Percentiles rank a stretch among this genome's conserved stretches.
phyloP scores from a whole-genome alignment of 53 echinoderm and acorn worm genomes.

The Arbacia lixula region DNA sequence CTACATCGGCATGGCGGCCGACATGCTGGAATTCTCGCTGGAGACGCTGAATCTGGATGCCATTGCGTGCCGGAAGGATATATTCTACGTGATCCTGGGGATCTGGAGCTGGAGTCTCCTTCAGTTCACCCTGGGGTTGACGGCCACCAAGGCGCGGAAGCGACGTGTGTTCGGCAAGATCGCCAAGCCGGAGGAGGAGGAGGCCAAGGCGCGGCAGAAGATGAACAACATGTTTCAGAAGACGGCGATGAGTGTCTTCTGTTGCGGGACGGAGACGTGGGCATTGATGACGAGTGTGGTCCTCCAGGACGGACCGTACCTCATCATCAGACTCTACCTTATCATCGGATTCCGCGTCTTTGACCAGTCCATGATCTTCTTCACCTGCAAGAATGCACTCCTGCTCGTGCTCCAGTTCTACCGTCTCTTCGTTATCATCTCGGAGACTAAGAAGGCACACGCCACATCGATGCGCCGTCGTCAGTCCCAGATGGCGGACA shows the following conservation, averaged over 20 bases:
- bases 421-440: slow-evolving; percentile 79
- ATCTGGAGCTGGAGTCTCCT: slow-evolving; percentile 91
- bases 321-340: slow-evolving; percentile 84
- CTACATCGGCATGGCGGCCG: slow-evolving; percentile 99
- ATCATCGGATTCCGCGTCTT: slow-evolving; percentile 72
- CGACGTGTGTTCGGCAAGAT: slow-evolving; percentile 71
- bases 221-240: slow-evolving; percentile 2
- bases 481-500: background rate
- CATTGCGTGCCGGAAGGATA: slow-evolving; percentile 67
- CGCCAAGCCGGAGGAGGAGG: slow-evolving; percentile 48
- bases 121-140: slow-evolving; percentile 89
- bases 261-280: slow-evolving; percentile 95
- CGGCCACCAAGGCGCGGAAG: slow-evolving; percentile 82
- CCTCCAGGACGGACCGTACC: slow-evolving; percentile 91
- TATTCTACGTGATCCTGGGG: slow-evolving; percentile 72
- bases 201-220: background rate
- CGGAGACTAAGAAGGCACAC: slow-evolving; percentile 69
- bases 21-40: slow-evolving; percentile 91
- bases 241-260: slow-evolving; percentile 41
- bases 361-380: slow-evolving; percentile 92
- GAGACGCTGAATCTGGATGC: slow-evolving; percentile 78
- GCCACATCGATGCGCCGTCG: slow-evolving; percentile 38
- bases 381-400: slow-evolving; percentile 94
- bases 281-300: slow-evolving; percentile 78
- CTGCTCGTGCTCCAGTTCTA: slow-evolving; percentile 86